Evolutionary conservation across 64 coral and sea anemone genomes (phyloP).

Genomic region (Montipora efflorescens): DNA sequence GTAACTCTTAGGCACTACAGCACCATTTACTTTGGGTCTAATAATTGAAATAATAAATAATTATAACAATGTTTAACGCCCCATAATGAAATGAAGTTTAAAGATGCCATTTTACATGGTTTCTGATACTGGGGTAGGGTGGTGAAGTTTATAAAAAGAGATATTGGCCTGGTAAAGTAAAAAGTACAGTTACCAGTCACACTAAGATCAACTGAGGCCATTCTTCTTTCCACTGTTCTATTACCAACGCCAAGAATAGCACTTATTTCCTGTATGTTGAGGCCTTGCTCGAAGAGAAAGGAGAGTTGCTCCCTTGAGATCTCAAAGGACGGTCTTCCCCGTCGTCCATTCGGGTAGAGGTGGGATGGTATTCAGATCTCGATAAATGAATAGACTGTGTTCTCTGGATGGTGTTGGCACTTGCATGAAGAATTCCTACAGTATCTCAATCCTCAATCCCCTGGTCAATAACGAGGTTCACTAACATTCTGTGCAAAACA

Average conservation of each 20-base stretch:
- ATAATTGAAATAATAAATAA: not conserved
- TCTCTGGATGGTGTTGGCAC: not conserved
- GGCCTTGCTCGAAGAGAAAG: constrained; percentile 57
- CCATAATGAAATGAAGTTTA: not conserved
- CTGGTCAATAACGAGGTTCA: constrained; percentile 39
- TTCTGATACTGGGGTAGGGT: not conserved
- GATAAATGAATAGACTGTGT: not conserved
- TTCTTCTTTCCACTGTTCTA: constrained; percentile 52
- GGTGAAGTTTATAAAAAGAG: not conserved
- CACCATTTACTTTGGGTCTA: not conserved
- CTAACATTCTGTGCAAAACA: constrained; percentile 64
- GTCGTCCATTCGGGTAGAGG: constrained; percentile 8
- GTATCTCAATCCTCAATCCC: constrained; percentile 35
- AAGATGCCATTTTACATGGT: too few species aligned
- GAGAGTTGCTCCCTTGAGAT: constrained; percentile 65
- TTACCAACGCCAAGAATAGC: constrained; percentile 9
- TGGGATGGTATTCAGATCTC: constrained; percentile 4
- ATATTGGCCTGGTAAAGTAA: not conserved
- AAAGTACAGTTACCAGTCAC: constrained; percentile 11
- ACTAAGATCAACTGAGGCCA: constrained; percentile 42
- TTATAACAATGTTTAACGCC: not conserved
- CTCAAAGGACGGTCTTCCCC: constrained; percentile 72
- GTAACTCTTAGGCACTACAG: not conserved
- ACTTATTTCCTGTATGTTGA: constrained; percentile 35
- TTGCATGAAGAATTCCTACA: constrained; percentile 1